phyloP scores from a whole-genome alignment of 2,113 vertebrate species.

The Barnardius zonarius region DNA sequence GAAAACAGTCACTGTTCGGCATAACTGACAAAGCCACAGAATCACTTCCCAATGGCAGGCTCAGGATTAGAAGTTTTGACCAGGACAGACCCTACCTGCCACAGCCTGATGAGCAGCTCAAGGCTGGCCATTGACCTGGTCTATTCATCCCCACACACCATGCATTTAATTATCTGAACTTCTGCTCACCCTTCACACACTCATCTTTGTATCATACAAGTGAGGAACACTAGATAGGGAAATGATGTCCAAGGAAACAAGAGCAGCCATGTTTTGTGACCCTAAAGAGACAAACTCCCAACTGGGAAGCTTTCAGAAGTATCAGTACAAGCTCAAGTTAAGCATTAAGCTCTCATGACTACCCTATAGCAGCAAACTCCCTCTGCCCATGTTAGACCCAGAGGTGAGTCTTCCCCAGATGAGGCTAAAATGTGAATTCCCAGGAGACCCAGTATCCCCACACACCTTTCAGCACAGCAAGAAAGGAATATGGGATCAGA shows the following conservation, averaged over 20 bases:
- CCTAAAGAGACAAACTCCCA: neutral
- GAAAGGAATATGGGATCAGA: neutral
- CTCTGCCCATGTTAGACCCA: neutral
- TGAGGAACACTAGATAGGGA: accelerated
- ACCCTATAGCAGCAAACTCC: neutral
- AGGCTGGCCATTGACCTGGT: accelerated
- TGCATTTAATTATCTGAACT: neutral
- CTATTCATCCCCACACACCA: accelerated
- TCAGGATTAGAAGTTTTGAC: neutral
- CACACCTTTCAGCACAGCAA: neutral
- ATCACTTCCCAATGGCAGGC: neutral
- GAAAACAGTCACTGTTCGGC: accelerated
- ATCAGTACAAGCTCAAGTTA: neutral
- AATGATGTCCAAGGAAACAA: neutral
- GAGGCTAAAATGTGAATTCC: neutral
- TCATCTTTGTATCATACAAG: too few species aligned
- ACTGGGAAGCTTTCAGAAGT: neutral
- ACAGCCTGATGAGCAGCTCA: neutral
- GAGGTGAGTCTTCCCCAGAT: neutral
- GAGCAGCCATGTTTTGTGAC: accelerated
- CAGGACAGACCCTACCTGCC: neutral
- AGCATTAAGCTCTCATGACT: neutral
- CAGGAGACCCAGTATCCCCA: neutral
- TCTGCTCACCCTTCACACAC: neutral
- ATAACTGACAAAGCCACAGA: neutral